Evolutionary conservation across 2,888 invertebrate species (phyloP), one percentile per base, ranked within the genome.

Genomic region (Cistogaster globosa): DNA sequence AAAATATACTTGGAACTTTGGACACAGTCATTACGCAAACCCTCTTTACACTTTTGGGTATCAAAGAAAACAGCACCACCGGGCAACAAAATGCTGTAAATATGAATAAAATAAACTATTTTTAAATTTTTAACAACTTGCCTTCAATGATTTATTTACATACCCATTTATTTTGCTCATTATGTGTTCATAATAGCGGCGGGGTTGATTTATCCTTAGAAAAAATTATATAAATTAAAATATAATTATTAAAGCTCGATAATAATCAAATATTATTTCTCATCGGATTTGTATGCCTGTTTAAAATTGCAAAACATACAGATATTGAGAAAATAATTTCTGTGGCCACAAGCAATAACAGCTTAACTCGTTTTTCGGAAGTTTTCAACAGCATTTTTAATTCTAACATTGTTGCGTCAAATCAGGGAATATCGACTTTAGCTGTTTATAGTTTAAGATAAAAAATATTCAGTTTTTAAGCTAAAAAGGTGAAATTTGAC

Each of bases 1-100:
- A 94, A 95, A 76, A 97, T 95, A 58, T 93, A 92, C 87, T 94
- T 93, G 0, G 96, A 96, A 12, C 90, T 89, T 8, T 42, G 20
- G 0, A 96, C 96, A 90, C 95, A 97, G 4, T 96, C 96, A 42
- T 94, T 91, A 12, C 87, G 89, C 9, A 89, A 42, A 0, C 88
- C 82, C n/a, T 72, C 26, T 8, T 57, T 72, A 42, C 77, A 77
- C 11, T 80, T 51, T 51, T 87, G 60, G 0, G n/a, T 55, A 65
- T 83, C 63, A 45, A 88, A 95, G 87, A 93, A 95, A 0, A 96
- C 95, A 0, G 94, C 94, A 0, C 98, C 98, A 11, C 98, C 98
- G 4, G 98, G 98, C 78, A 97, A 94, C 2, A 98, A 89, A 0
- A 97, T 94, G 18, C 97, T 97, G 48, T 51, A 63, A 80, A 60